phyloP scores from a whole-genome alignment of 2,113 vertebrate species.

The Perca flavescens region DNA sequence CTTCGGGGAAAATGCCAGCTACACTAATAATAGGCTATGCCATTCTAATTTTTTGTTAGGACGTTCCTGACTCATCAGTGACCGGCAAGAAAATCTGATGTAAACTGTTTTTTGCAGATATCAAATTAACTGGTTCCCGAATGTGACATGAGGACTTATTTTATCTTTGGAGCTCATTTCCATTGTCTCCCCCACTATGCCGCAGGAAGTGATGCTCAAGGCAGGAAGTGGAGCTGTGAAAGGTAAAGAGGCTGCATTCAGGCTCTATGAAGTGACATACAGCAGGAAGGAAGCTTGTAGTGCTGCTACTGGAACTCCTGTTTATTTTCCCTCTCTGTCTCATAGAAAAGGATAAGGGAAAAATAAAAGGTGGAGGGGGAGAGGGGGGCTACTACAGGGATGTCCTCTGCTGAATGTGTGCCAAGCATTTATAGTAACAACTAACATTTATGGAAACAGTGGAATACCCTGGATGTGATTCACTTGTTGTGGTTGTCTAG shows the following conservation, averaged over 20 bases:
- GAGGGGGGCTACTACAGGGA: not conserved
- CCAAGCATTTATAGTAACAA: slow-evolving; percentile 67
- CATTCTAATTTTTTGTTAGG: not conserved
- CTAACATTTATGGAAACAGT: slow-evolving; percentile 52
- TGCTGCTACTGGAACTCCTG: slow-evolving; percentile 62
- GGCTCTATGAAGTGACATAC: slow-evolving; percentile 38
- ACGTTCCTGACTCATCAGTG: slow-evolving; percentile 56
- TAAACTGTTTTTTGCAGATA: slow-evolving; percentile 17
- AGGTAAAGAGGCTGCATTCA: slow-evolving; percentile 43
- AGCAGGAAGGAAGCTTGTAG: slow-evolving; percentile 65
- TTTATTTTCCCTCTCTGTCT: slow-evolving; percentile 57
- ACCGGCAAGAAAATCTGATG: slow-evolving; percentile 41
- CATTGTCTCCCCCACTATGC: slow-evolving; percentile 17
- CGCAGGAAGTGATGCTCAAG: slow-evolving; percentile 59
- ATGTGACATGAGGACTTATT: slow-evolving; percentile 25
- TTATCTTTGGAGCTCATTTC: slow-evolving; percentile 11
- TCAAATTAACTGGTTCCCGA: slow-evolving; percentile 47
- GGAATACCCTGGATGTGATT: slow-evolving; percentile 61
- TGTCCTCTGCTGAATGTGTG: slow-evolving; percentile 50
- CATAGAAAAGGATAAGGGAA: slow-evolving; percentile 31
- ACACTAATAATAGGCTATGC: not conserved
- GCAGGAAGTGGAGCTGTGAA: slow-evolving; percentile 70
- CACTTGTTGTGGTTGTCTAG: slow-evolving; percentile 41
- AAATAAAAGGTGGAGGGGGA: slow-evolving; percentile 16
- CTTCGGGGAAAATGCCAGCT: not conserved